Conservation (phyloP, 2,888 invertebrate genomes). For the Protodeltote pygarga region DNA sequence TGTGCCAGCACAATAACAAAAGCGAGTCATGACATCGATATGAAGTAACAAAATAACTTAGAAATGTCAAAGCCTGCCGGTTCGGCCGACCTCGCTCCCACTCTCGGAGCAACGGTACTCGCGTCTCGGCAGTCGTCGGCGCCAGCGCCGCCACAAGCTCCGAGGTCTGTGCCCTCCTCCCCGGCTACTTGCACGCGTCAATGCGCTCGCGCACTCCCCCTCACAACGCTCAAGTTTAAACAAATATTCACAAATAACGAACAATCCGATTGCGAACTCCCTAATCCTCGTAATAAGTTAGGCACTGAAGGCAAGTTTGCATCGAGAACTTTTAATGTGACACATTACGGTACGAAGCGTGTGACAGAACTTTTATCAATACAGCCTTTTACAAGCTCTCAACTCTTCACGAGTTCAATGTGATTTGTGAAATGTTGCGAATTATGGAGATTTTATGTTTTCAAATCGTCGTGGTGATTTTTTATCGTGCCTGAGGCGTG, state of each 20-base stretch:
- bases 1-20: conserved; percentile 57
- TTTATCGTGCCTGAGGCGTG: conserved; percentile 64
- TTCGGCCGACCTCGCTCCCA: conserved; percentile 75
- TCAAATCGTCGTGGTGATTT: conserved; percentile 69
- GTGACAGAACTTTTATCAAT: conserved; percentile 62
- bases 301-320: conserved; percentile 33
- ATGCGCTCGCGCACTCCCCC: conserved; percentile 58
- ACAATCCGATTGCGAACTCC: conserved; percentile 34
- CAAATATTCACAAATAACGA: conserved; percentile 42
- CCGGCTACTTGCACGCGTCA: conserved; percentile 59
- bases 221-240: conserved; percentile 28
- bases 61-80: conserved; percentile 78
- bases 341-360: conserved; percentile 55
- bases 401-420: conserved; percentile 63
- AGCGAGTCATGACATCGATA: conserved; percentile 69
- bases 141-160: conserved; percentile 65
- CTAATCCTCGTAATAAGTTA: conserved; percentile 28
- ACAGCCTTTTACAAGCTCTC: conserved; percentile 61
- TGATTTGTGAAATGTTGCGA: conserved; percentile 77
- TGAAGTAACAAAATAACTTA: conserved; percentile 73
- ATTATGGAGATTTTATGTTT: conserved; percentile 72
- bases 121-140: conserved; percentile 69
- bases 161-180: conserved; percentile 81
- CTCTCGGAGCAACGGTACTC: conserved; percentile 80
- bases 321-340: conserved; percentile 52